Conservation (phyloP, 2,888 invertebrate genomes). For the Choristoneura rosaceana region DNA sequence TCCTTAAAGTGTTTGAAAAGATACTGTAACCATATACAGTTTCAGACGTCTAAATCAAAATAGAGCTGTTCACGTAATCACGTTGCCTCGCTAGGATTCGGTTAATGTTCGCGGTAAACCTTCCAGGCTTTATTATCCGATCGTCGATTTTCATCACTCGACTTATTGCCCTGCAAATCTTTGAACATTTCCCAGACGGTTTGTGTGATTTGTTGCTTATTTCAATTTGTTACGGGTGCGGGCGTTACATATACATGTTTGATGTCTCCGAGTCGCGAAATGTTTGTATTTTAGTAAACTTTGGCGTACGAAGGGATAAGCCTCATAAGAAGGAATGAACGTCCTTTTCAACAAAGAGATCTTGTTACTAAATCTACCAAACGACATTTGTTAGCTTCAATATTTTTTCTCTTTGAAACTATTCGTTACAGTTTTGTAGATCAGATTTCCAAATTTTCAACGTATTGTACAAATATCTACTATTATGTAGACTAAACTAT, state of each 20-base stretch:
- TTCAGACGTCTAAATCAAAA: no score
- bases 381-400: neutral
- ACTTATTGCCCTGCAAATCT: conserved; percentile 27
- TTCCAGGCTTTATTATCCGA: conserved; percentile 5
- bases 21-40: neutral
- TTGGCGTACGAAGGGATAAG: neutral
- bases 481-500: neutral
- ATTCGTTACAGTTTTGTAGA: no score
- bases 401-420: no score
- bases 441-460: neutral
- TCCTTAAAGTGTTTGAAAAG: neutral
- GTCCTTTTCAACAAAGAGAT: conserved; percentile 27
- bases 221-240: conserved; percentile 57
- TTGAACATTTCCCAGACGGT: conserved; percentile 49
- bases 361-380: neutral
- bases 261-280: conserved; percentile 47
- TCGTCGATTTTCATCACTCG: conserved; percentile 26
- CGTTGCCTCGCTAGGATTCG: neutral
- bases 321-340: neutral
- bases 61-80: neutral
- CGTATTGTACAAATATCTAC: neutral
- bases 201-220: conserved; percentile 56
- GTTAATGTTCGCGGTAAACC: conserved; percentile 21
- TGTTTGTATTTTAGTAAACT: conserved; percentile 17
- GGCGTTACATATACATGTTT: conserved; percentile 49